Evolutionary conservation across 2,113 vertebrate species (phyloP), one percentile per base, ranked within the genome.

Genomic region (Pelobates fuscus): DNA sequence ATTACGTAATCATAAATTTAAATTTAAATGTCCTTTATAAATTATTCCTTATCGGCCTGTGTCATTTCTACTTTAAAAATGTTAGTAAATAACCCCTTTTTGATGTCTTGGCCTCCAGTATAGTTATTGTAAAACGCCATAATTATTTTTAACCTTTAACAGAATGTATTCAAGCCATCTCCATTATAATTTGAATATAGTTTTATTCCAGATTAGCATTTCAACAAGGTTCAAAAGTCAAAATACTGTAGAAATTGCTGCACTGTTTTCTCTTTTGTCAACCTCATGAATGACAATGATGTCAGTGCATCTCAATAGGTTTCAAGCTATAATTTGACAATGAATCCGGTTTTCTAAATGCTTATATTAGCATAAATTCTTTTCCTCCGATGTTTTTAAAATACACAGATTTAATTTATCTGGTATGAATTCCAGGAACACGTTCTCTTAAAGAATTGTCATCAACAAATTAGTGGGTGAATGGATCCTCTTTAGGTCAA

Each of bases 81-180:
- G 61, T 74, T 74, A 74, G 30, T 57, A 32, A 41, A 10, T 66
- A 32, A 74, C 52, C 49, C 62, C 62, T 58, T 57, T 73, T 43
- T 65, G 18, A 52, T 59, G 54, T 26, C 10, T 2, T 71, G 61
- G 44, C 46, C 30, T 65, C 24, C 26, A 21, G 46, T 23, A 43
- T 32, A 43, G 52, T 62, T 23, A 44, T 63, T 63, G 27, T 8
- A 55, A 55, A 37, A 58, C 21, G 41, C 8, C 30, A 66, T 57
- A 66, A 74, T 66, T 43, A 55, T 43, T 3, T 66, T 66, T 58
- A 57, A 74, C 71, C 71, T 74, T 74, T 74, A 26, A 27, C 44
- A 44, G 54, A 66, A 63, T 66, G 65, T 62, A 29, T 27, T 55
- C 21, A 66, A 57, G 25, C 41, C 26, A 25, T 24, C 27, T 23